Base-by-base conservation (phyloP, 1,140 invertebrate genomes). In the Marisa cornuarietis region DNA sequence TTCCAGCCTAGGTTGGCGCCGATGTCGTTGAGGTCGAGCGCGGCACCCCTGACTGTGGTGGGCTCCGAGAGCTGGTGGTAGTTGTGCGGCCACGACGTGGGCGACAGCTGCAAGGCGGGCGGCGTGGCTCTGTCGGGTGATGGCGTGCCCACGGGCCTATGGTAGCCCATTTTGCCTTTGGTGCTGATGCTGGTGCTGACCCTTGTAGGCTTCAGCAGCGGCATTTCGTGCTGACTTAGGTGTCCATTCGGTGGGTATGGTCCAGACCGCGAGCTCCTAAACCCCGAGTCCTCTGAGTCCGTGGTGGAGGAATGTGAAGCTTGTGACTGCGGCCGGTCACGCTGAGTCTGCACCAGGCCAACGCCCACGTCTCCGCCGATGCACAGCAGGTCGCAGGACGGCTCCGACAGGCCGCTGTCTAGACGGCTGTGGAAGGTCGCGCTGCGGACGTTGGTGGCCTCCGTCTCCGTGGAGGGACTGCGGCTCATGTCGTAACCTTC, bases 271-370 rank as follows among this genome's bases (percentile, higher is more conserved):
- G 86, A 85, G 79, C 87, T 86, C 7, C 85, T 81, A 76, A 88
- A 88, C 18, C 87, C 87, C 9, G 87, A 88, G 80, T 88, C 87
- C 71, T 88, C 85, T 1, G 87, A 88, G 77, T 88, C 87, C 51
- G 87, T 88, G 42, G 78, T 79, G 11, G 87, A 88, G 31, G 81
- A 80, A 14, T 82, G 81, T 22, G 83, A 84, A 11, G 84, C 84
- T 74, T 85, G 85, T n/a, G 87, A 88, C 68, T 85, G 76, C 8
- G 87, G 87, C 24, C 87, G 71, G 69, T 86, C 82, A 20, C 71
- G 65, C 76, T 52, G 22, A 54, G 54, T 0, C 66, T 10, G 68
- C 51, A 65, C 63, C 76, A 26, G 22, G 51, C 26, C 16, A 11
- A n/a, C n/a, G 54, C 73, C 52, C 72, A 52, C 66, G 11, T 11